A percentile compares a stretch with the other conserved stretches of the same genome.
These are phyloP conservation scores for Deilephila elpenor DNA, from an alignment of 2,888 invertebrate species.

Conservation along the genomic window DNA sequence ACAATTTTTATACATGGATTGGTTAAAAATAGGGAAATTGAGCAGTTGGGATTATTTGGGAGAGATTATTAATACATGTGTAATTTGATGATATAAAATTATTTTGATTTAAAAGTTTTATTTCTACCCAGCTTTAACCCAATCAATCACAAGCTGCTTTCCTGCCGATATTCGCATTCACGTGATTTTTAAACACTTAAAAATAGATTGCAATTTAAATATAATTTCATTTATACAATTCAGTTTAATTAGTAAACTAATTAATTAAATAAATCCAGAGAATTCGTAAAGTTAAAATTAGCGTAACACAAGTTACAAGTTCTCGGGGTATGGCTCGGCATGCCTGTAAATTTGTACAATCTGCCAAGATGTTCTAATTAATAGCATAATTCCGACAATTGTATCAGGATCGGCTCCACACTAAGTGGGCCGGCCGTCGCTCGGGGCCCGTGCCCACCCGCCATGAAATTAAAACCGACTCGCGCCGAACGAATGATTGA, in stretches of 20 bases:
- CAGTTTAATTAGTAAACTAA: slow-evolving; percentile 25
- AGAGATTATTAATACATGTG: no score
- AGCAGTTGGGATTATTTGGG: no score
- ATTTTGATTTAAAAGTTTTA: no score
- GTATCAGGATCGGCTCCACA: slow-evolving; percentile 63
- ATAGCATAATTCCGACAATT: slow-evolving; percentile 60
- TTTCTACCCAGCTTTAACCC: no score
- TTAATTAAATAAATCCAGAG: slow-evolving; percentile 37
- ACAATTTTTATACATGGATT: neutral
- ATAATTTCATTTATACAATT: neutral
- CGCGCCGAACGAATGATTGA: slow-evolving; percentile 84
- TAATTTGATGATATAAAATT: no score
- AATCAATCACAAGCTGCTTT: no score
- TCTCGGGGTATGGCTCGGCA: slow-evolving; percentile 46
- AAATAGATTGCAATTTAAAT: neutral
- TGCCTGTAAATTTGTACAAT: slow-evolving; percentile 58
- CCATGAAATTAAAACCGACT: slow-evolving; percentile 85
- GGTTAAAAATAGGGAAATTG: neutral
- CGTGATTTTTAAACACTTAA: no score
- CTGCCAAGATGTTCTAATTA: slow-evolving; percentile 61
- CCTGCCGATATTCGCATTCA: no score
- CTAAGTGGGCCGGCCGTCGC: slow-evolving; percentile 59
- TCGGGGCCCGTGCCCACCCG: slow-evolving; percentile 80
- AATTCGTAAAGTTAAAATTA: slow-evolving; percentile 48
- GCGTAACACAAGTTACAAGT: slow-evolving; percentile 49